Evolutionary conservation across 2,797 vertebrate species (phyloP), one percentile per base, ranked within the genome.

Genomic region (Coluber constrictor): DNA sequence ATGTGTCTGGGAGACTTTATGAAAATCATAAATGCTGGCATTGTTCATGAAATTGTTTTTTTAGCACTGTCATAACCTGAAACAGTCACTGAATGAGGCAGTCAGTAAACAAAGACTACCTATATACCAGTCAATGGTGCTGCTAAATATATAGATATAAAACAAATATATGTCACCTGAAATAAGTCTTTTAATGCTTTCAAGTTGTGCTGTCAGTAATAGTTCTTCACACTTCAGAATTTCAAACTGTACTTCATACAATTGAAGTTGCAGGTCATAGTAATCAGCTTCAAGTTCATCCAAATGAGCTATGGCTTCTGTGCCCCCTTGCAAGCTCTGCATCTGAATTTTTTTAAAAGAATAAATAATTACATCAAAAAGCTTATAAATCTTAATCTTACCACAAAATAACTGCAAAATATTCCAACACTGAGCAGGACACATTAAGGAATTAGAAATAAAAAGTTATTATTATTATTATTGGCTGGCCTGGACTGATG

Each of bases 191-290:
- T 98, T 98, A 92, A 99, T 98, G 96, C 99, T 99, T 97, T 99
- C 99, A 96, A 99, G 98, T 95, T 99, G 99, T 3, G 99, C 98
- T 0, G 98, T 99, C 93, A 99, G 98, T 92, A 99, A 97, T 96
- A 99, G 97, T 97, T 99, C 99, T 96, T 99, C 99, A 60, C 98
- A 99, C 97, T 99, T 98, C 95, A 99, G 97, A 95, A 99, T 98
- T 97, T 99, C 99, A 0, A 99, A 98, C 97, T 99, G 98, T 25
- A 99, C 98, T 97, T 99, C 99, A 89, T 99, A 99, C 7, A 99
- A 98, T 97, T 99, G 99, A 97, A 99, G 98, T 97, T 99, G 99
- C 79, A 99, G 93, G 94, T 99, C 98, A 12, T 99, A 99, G 97
- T 99, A 99, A 95, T 99, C 98, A 90, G 98, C 97, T 98, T 99